phyloP scores from a whole-genome alignment of 2,888 invertebrate genomes.

The Lobophora halterata region DNA sequence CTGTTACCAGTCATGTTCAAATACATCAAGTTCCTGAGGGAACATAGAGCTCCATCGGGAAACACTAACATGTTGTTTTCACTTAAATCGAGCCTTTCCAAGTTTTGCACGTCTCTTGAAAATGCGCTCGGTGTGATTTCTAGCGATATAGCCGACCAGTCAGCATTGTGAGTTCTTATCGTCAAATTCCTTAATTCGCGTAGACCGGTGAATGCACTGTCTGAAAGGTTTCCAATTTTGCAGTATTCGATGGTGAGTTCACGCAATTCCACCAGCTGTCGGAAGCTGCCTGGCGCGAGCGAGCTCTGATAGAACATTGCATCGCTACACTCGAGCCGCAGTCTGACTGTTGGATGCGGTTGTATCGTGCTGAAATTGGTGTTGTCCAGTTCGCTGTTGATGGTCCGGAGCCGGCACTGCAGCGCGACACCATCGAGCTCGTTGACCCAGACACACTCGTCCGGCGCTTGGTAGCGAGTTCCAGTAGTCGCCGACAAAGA shows the following conservation, averaged over 20 bases:
- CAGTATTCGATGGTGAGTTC: constrained; percentile 91
- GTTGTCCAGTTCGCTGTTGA: constrained; percentile 90
- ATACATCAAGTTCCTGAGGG: constrained; percentile 86
- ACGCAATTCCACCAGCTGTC: constrained; percentile 86
- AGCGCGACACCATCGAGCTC: constrained; percentile 85
- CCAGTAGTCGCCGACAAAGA: constrained; percentile 73
- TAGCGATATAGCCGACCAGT: constrained; percentile 90
- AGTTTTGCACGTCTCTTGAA: constrained; percentile 85
- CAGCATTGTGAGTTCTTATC: constrained; percentile 90
- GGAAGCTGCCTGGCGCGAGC: constrained; percentile 87
- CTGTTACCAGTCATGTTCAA: constrained; percentile 90
- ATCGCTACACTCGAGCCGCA: constrained; percentile 90
- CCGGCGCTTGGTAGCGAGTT: constrained; percentile 88
- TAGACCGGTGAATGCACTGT: constrained; percentile 90
- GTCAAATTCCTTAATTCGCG: constrained; percentile 89
- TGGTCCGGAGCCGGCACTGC: constrained; percentile 87
- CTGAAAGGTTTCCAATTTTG: constrained; percentile 90
- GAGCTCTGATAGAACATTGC: constrained; percentile 90
- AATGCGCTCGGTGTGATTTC: constrained; percentile 88
- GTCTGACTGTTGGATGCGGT: constrained; percentile 88
- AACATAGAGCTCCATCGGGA: constrained; percentile 88
- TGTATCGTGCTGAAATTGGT: constrained; percentile 92
- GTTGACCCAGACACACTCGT: constrained; percentile 90
- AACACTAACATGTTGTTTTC: constrained; percentile 91
- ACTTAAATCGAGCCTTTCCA: constrained; percentile 88